Evolutionary conservation across 1,140 invertebrate genomes (phyloP).

Genomic region (Reticulitermes speratus): DNA sequence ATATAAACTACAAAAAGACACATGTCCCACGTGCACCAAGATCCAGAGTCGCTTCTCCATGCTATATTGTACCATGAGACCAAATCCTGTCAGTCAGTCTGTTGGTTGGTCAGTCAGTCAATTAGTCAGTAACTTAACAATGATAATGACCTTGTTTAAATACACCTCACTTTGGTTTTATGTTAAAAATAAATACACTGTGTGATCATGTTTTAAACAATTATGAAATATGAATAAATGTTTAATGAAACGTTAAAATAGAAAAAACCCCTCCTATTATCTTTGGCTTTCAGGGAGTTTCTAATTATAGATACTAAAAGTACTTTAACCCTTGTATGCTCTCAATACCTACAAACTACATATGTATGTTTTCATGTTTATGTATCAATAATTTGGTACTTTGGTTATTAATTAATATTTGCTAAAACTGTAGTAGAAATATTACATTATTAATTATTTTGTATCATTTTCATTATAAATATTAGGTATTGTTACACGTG

Average conservation of each 20-base stretch:
- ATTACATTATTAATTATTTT: constrained; percentile 53
- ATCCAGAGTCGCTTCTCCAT: too few species aligned
- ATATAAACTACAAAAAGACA: neutral
- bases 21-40: neutral
- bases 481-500: constrained; percentile 35
- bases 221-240: constrained; percentile 23
- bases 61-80: neutral
- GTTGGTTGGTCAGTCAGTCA: too few species aligned
- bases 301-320: constrained; percentile 29
- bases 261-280: constrained; percentile 22
- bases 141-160: too few species aligned
- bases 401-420: constrained; percentile 60
- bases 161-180: neutral
- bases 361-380: constrained; percentile 30
- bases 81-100: neutral
- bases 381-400: constrained; percentile 53
- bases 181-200: neutral
- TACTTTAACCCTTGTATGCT: constrained; percentile 29
- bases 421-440: constrained; percentile 58
- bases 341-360: constrained; percentile 31
- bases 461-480: constrained; percentile 37
- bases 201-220: constrained; percentile 4
- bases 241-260: constrained; percentile 19
- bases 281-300: constrained; percentile 27
- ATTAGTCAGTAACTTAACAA: too few species aligned